Base-by-base conservation (phyloP, 2,113 vertebrate genomes). In the Bucco capensis region DNA sequence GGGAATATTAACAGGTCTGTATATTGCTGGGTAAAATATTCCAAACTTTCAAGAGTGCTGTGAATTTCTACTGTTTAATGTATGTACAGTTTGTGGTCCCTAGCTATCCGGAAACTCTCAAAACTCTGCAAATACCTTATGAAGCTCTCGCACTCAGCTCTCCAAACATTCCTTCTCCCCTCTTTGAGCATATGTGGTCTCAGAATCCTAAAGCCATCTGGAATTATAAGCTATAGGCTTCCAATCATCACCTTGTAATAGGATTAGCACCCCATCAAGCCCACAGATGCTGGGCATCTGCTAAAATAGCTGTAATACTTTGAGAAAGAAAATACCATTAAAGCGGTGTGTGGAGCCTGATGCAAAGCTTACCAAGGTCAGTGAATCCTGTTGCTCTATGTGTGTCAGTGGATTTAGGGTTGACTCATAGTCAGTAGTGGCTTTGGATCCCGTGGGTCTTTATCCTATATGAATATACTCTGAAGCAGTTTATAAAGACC, bases 161-260 rank as follows among this genome's bases (percentile, higher is more conserved):
- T 91, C 80, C 51, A 93, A 92, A 90, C 88, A 94, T 94, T 93
- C 92, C 46, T 83, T 74, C 92, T 81, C 24, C 42, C 62, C 57
- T 87, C 30, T 73, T 85, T 15, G 75, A 91, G 77, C 40, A 47
- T 62, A 91, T 83, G 86, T 53, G 88, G 83, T 81, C 95, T 83
- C 57, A 7, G 21, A 65, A 33, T 49, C 85, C 83, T 81, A 82
- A 94, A 95, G 60, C 79, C 93, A 75, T 91, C 72, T 90, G 93
- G 88, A 88, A 93, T 49, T 83, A 81, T 78, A 92, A 83, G 70
- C 94, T 96, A 78, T 84, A 75, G 95, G 69, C 90, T 95, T 90
- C 94, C 80, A 91, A 84, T 95, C 95, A 86, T 93, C 93, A 94
- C 94, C 92, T 95, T 94, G 93, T 95, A 93, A 93, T 77, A 78